These are phyloP conservation scores for Orthonevra nobilis DNA, from an alignment of 2,888 invertebrate species.

Conservation along the genomic window DNA sequence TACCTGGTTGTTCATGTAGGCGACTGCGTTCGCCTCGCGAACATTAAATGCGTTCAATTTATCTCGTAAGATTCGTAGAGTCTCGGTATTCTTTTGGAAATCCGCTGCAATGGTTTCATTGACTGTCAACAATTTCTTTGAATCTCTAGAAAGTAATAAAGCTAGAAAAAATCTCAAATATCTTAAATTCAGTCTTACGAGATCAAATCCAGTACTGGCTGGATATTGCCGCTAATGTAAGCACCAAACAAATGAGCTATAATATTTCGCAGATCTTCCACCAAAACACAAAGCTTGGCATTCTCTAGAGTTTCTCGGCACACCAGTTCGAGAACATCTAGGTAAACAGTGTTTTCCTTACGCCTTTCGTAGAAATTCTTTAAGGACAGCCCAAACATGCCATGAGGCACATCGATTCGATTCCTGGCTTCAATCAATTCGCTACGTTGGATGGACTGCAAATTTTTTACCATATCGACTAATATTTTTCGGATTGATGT, in stretches of 20 bases:
- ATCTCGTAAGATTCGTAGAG: no score
- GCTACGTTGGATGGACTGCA: background rate
- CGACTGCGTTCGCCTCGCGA: no score
- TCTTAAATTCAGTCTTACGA: no score
- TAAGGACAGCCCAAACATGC: conserved; percentile 1
- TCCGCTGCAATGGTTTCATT: background rate
- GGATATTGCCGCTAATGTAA: no score
- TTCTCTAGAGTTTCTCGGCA: background rate
- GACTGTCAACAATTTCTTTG: no score
- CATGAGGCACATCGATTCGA: conserved; percentile 14
- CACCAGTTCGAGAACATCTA: background rate
- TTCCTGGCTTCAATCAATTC: background rate
- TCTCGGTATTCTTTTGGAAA: no score
- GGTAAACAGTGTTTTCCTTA: background rate
- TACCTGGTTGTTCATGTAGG: no score
- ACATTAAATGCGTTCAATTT: no score
- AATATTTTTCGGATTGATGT: background rate
- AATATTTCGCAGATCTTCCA: no score
- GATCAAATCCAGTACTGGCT: no score
- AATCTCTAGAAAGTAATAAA: background rate
- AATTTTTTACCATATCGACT: background rate
- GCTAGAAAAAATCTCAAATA: background rate
- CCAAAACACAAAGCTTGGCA: background rate
- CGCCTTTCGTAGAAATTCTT: background rate
- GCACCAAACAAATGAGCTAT: no score